Evolutionary conservation across 2,888 invertebrate species (phyloP), one percentile per base, ranked within the genome.

Genomic region (Glaucopsyche alexis): DNA sequence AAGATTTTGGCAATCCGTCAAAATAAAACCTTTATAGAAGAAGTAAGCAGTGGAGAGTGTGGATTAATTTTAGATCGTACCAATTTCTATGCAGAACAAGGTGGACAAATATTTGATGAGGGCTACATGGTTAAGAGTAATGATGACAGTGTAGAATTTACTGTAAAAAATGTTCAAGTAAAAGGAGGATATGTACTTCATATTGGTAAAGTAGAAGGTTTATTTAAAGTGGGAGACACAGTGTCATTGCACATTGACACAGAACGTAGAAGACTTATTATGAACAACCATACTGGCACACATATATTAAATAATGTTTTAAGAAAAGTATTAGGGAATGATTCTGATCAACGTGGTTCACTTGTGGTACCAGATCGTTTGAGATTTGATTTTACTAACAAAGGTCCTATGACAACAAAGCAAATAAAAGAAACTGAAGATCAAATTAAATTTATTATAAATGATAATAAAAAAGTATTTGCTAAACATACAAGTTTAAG

Each of bases 221-320:
- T 90, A 0, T 88, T 99, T 14, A 94, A 94, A 80, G 95, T 98
- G 75, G 99, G 99, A 0, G 99, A 99, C 89, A 94, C 94, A 82
- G 94, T 99, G 64, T 93, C 94, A 74, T 93, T 98, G 66, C 95
- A 96, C 78, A 94, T 99, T 75, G 99, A 99, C 87, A 95, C 95
- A 74, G 95, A 95, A 74, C 95, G 99, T 73, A 94, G 99, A 81
- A 95, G 97, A 81, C 93, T 97, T 47, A 95, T 99, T n/a, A 99
- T 99, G 99, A 98, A 97, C 86, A 99, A 99, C 91, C 99, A 99
- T 90, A 97, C 99, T 64, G 99, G 98, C 38, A 99, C 99, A 0
- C 99, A 99, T 88, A 95, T 99, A 64, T 94, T 99, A 14, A 99
- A 99, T 93, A 98, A 96, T 90, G 98, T 98, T 38, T 93, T 99